Evolutionary conservation across 2,797 vertebrate genomes (phyloP), one percentile per base, ranked within the genome.

Genomic region (Sebastes melanostomus): DNA sequence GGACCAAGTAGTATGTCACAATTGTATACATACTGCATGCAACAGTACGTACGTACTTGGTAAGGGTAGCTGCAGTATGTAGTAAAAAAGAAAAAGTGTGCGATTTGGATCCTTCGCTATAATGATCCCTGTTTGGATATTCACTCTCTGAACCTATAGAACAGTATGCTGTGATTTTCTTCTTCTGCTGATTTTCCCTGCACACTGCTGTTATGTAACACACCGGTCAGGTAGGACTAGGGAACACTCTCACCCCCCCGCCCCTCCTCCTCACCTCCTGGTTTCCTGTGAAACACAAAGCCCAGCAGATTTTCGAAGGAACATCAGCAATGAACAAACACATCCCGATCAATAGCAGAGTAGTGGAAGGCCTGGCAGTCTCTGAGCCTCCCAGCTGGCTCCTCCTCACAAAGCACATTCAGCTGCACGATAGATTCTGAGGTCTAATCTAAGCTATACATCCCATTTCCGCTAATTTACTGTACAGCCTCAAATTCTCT

Each of bases 291-390:
- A 91, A 88, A 81, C 82, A 84, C 72, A 62, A 79, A 83, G 59
- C 65, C 69, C 70, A 88, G 91, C 89, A 87, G 36, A 90, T 85
- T 91, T 91, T 88, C n/a, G 1, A 70, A 84, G 67, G 85, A 38
- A 83, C 87, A 90, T 91, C 91, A 92, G 90, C 89, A 89, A 27
- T 59, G 84, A 88, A 80, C 89, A 80, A 87, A 89, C 66, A 88
- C 62, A 25, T 55, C 14, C 56, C 5, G 24, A 92, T 92, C 88
- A 78, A 93, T 89, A 90, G 29, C 70, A 62, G 82, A 80, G 72
- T 68, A 73, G 79, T 72, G 81, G 66, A 88, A 67, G 1, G 56
- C 14, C 81, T 68, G 77, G 74, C 77, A 56, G 81, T 36, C 61
- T 72, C 78, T 30, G 5, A 77, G 62, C 58, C 77, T 69, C 61